phyloP scores from a whole-genome alignment of 1,140 invertebrate genomes.

The Diorhabda elongata region DNA sequence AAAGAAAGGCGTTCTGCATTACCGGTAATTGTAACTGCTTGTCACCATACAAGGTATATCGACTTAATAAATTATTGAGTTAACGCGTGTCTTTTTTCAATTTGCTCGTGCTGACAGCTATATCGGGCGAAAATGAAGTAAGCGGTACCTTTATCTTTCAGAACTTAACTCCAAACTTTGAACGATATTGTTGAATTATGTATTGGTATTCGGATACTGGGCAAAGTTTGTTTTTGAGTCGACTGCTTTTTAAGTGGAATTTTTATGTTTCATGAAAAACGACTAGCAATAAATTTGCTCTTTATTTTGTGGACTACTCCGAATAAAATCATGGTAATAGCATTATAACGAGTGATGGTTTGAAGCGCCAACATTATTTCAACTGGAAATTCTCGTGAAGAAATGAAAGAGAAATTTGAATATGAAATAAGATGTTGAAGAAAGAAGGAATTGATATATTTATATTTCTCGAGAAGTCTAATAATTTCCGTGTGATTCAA shows the following conservation, averaged over 20 bases:
- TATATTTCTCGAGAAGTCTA: too few species aligned
- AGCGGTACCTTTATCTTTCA: constrained; percentile 8
- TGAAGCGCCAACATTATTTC: too few species aligned
- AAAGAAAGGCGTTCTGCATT: constrained; percentile 9
- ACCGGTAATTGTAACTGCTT: constrained; percentile 28
- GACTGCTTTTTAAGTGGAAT: not conserved
- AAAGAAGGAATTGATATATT: too few species aligned
- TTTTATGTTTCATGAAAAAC: too few species aligned
- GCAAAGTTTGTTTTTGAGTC: not conserved
- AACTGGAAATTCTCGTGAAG: too few species aligned
- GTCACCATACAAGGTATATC: constrained; percentile 28
- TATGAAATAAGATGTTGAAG: too few species aligned
- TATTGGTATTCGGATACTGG: not conserved
- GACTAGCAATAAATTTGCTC: too few species aligned
- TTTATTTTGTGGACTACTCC: too few species aligned
- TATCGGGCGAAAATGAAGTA: constrained; percentile 16
- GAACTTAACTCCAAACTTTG: constrained; percentile 1
- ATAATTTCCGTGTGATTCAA: too few species aligned
- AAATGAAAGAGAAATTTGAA: too few species aligned
- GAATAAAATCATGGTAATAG: too few species aligned
- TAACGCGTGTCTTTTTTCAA: constrained; percentile 28
- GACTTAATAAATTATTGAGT: constrained; percentile 31
- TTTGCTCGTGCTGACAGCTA: constrained; percentile 20
- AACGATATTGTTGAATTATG: constrained; percentile 1
- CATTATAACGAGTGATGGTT: too few species aligned